Conservation (phyloP, 2,113 vertebrate genomes). For the Elgaria multicarinata region DNA sequence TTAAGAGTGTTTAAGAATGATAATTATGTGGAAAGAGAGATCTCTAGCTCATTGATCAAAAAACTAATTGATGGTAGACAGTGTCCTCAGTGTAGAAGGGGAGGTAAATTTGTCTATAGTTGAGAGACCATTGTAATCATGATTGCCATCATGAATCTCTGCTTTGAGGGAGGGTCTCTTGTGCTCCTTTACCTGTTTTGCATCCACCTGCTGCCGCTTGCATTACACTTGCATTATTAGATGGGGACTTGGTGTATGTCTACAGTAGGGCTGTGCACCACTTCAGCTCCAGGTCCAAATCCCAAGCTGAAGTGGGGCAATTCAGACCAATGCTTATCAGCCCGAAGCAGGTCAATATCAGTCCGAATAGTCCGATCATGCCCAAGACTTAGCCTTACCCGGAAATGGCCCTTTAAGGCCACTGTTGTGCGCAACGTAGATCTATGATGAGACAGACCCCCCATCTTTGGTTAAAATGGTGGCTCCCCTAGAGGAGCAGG, state of each 20-base stretch:
- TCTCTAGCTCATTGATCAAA: conserved; percentile 31
- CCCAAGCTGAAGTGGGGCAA: too few species aligned
- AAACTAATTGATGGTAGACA: conserved; percentile 51
- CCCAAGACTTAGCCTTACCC: too few species aligned
- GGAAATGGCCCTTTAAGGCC: too few species aligned
- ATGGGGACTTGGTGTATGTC: background rate
- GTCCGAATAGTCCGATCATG: too few species aligned
- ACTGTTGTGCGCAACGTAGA: too few species aligned
- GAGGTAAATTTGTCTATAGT: conserved; percentile 46
- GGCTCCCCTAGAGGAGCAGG: too few species aligned
- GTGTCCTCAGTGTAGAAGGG: conserved; percentile 40
- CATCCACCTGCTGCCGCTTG: background rate
- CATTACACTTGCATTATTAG: background rate
- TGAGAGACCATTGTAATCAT: background rate
- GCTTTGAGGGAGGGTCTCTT: background rate
- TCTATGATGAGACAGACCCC: too few species aligned
- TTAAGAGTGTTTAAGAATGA: conserved; percentile 45
- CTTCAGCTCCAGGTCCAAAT: too few species aligned
- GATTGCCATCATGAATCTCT: background rate
- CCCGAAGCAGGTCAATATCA: too few species aligned
- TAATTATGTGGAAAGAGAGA: conserved; percentile 48
- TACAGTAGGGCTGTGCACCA: too few species aligned
- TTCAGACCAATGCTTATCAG: too few species aligned
- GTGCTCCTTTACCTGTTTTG: background rate
- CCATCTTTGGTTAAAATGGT: too few species aligned